Evolutionary conservation across 2,113 vertebrate genomes (phyloP), one percentile per base, ranked within the genome.

Genomic region (Eudyptes chrysolophus): DNA sequence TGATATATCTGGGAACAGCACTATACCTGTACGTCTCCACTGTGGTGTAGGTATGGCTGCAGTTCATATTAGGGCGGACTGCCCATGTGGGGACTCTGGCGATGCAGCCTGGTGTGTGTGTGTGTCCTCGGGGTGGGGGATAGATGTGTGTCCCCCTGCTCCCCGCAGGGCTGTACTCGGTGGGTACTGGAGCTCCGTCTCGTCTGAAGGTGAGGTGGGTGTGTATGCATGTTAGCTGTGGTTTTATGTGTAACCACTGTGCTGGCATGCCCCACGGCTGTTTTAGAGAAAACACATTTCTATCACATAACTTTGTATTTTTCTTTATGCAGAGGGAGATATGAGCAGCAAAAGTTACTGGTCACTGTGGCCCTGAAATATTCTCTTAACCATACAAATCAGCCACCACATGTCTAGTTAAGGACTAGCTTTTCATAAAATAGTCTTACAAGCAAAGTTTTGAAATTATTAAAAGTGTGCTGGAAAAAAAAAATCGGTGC

Each of bases 61-160:
- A 58, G 77, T 40, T 69, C 17, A 3, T 13, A 10, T 9, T 13
- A 24, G 34, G 49, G 79, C 55, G 61, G 16, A 36, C 34, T 52
- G 58, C 21, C 29, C 2, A 0, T 16, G 15, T 52, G 42, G 42
- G 36, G 32, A 10, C 21, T 1, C 1, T 25, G 57, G 60, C 3
- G 0, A 25, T 48, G 68, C 55, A 36, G 74, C 55, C 55, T 62
- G 40, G 58, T 2, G 2, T 2, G 4, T 17, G 17, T 21, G 42
- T 22, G 22, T 20, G 4, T 21, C 17, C 24, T 5, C 2, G 4
- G 17, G 20, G 42, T 6, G 42, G 11, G 27, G 24, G 3, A 46
- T 44, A 46, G 30, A 20, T 5, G 5, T 58, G 11, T 29, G 6
- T 7, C 38, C 10, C 17, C 9, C 20, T 21, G 21, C 48, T 89